These are phyloP conservation scores for Papilio demoleus DNA, from an alignment of 2,888 invertebrate species.

Conservation along the genomic window DNA sequence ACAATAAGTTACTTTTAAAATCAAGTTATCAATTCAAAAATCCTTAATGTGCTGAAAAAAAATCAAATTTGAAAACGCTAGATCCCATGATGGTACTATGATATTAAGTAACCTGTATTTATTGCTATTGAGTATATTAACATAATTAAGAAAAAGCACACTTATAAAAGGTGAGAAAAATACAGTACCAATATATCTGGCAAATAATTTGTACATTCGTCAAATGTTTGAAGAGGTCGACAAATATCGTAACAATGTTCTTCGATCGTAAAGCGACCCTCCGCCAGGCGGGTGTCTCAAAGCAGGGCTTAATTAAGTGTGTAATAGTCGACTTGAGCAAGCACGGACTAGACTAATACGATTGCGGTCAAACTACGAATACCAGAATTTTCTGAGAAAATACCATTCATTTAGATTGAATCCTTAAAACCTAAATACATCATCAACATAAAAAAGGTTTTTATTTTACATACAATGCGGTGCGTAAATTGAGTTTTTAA, in stretches of 20 bases:
- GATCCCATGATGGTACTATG: no score
- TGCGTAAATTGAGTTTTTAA: not conserved
- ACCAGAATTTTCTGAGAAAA: conserved; percentile 9
- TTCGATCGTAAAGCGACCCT: conserved; percentile 64
- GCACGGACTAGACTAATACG: conserved; percentile 44
- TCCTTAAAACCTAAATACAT: not conserved
- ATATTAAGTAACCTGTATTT: no score
- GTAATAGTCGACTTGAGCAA: conserved; percentile 56
- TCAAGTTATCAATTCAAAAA: no score
- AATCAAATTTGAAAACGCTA: no score
- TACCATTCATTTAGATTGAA: not conserved
- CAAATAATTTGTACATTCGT: conserved; percentile 54
- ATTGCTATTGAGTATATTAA: no score
- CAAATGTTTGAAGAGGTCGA: conserved; percentile 66
- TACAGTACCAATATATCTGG: conserved; percentile 44
- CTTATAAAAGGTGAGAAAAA: not conserved
- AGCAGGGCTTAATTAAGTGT: conserved; percentile 58
- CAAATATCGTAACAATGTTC: conserved; percentile 68
- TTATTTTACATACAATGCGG: no score
- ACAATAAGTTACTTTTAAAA: no score
- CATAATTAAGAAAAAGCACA: no score
- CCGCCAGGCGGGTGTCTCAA: conserved; percentile 42
- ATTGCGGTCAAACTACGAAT: conserved; percentile 25
- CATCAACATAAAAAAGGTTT: no score
- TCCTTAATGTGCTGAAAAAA: no score